These are phyloP conservation scores for Lucifuga dentata DNA, from an alignment of 2,113 vertebrate species.

Conservation along the genomic window DNA sequence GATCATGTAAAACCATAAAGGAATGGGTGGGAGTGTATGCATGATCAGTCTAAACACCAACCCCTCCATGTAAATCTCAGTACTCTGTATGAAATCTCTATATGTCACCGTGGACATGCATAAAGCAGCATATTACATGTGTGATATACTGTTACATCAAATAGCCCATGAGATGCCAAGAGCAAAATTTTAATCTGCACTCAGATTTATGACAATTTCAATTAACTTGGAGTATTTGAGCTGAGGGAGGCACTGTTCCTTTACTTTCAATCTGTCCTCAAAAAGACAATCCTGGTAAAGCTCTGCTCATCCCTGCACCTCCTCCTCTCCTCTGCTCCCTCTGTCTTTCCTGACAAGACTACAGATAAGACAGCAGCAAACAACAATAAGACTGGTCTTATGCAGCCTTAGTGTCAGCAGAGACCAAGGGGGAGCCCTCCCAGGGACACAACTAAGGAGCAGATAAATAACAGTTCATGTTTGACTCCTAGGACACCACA, in stretches of 20 bases:
- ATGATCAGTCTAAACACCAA: conserved; percentile 20
- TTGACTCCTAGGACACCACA: conserved; percentile 54
- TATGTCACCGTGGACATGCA: conserved; percentile 5
- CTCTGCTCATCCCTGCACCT: conserved; percentile 22
- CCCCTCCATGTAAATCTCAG: conserved; percentile 15
- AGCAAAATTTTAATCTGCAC: conserved; percentile 40
- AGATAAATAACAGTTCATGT: conserved; percentile 67
- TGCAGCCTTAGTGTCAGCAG: conserved; percentile 36
- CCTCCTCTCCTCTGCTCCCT: conserved; percentile 16
- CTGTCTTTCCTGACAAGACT: conserved; percentile 60
- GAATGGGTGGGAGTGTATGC: background rate
- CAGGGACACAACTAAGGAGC: conserved; percentile 42
- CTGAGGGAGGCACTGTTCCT: conserved; percentile 14
- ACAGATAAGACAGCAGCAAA: conserved; percentile 61
- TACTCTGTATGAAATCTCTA: conserved; percentile 26
- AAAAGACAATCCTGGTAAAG: conserved; percentile 47
- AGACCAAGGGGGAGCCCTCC: conserved; percentile 47
- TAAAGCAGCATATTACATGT: conserved; percentile 15
- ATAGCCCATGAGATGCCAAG: conserved; percentile 25
- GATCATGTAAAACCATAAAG: conserved; percentile 18
- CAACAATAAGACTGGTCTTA: conserved; percentile 52
- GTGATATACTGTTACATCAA: conserved; percentile 31
- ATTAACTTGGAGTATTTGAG: conserved; percentile 41
- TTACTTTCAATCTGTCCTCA: conserved; percentile 34
- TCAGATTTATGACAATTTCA: conserved; percentile 55